These are phyloP conservation scores for Bimastos eiseni DNA, from an alignment of 2,888 invertebrate genomes.

Conservation along the genomic window DNA sequence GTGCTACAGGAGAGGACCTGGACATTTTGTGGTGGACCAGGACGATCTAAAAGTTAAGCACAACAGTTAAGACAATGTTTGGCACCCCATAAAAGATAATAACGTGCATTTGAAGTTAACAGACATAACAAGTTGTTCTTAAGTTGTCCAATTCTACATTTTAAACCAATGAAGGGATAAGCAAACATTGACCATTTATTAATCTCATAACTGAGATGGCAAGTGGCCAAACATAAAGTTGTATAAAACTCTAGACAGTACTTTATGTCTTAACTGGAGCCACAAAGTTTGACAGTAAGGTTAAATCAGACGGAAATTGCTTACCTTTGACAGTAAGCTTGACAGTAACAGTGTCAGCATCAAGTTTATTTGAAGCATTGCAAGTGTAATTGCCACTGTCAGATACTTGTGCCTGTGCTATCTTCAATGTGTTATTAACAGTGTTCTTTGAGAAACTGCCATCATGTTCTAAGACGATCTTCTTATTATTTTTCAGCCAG, in stretches of 20 bases:
- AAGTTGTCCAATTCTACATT: background rate
- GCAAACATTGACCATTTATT: background rate
- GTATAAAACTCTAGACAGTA: background rate
- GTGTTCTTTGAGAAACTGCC: conserved; percentile 43
- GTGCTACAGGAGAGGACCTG: conserved; percentile 66
- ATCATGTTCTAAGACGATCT: conserved; percentile 47
- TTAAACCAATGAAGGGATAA: background rate
- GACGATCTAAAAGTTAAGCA: conserved; percentile 68
- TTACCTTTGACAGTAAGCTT: conserved; percentile 45
- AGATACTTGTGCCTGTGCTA: conserved; percentile 46
- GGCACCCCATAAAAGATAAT: background rate
- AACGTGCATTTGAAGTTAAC: background rate
- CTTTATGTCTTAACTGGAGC: background rate
- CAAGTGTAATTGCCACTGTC: conserved; percentile 45
- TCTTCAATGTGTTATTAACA: conserved; percentile 45
- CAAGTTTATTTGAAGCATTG: conserved; percentile 46
- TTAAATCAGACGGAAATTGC: background rate
- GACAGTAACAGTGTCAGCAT: conserved; percentile 39
- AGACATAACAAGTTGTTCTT: background rate
- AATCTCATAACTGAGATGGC: background rate
- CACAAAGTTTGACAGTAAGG: background rate
- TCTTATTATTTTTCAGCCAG: conserved; percentile 73
- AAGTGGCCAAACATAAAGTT: background rate
- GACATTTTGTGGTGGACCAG: conserved; percentile 69
- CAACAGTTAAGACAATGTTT: background rate